phyloP scores from a whole-genome alignment of 2,888 invertebrate species.

The Cephus sareptanus region DNA sequence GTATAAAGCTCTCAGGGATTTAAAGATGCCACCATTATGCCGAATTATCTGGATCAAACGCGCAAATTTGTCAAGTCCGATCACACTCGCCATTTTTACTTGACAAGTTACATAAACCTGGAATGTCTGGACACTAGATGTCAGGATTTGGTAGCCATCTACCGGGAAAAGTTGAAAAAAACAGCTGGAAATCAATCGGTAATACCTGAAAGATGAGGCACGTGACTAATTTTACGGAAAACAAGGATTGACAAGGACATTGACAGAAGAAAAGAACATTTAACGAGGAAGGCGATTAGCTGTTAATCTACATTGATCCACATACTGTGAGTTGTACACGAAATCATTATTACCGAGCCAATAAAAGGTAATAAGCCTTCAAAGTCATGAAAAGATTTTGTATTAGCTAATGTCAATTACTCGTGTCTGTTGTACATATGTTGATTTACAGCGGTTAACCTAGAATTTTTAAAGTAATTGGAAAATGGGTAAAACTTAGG shows the following conservation, averaged over 20 bases:
- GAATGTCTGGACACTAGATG: not conserved
- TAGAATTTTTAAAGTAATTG: not conserved
- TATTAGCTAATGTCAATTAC: not conserved
- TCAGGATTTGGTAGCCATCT: not conserved
- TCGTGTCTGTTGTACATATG: not conserved
- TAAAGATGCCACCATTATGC: slow-evolving; percentile 79
- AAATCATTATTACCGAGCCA: not conserved
- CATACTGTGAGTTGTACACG: not conserved
- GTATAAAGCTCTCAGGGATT: slow-evolving; percentile 76
- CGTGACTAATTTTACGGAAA: not conserved
- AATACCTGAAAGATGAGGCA: not conserved
- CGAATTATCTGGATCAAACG: slow-evolving; percentile 75
- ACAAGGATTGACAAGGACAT: not conserved
- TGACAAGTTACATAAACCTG: slow-evolving; percentile 6
- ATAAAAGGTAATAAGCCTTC: not conserved
- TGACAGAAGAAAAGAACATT: not conserved
- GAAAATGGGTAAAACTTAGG: too few species aligned
- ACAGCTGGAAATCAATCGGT: not conserved
- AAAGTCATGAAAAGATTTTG: not conserved
- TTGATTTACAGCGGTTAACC: not conserved
- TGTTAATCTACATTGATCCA: not conserved
- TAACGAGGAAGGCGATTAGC: not conserved
- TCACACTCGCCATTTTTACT: slow-evolving; percentile 71
- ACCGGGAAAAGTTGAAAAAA: not conserved
- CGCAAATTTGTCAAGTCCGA: slow-evolving; percentile 79